phyloP scores from a whole-genome alignment of 1,140 invertebrate genomes.

The Achroia grisella region DNA sequence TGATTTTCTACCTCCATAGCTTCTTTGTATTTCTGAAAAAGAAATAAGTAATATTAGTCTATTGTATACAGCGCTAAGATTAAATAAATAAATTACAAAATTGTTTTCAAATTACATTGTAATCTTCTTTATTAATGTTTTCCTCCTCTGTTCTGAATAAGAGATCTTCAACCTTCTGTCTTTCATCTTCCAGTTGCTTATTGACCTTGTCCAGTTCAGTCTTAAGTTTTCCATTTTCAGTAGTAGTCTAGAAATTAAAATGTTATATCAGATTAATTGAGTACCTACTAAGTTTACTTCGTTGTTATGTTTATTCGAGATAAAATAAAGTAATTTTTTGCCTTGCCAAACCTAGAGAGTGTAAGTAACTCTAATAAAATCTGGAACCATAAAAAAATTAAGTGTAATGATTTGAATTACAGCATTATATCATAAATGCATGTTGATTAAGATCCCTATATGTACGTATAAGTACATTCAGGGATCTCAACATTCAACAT shows the following conservation, averaged over 20 bases:
- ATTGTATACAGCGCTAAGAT: background rate
- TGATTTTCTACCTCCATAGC: constrained; percentile 79
- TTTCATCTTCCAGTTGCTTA: constrained; percentile 87
- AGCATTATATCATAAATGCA: too few species aligned
- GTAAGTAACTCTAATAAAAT: too few species aligned
- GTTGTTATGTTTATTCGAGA: too few species aligned
- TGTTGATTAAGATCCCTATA: too few species aligned
- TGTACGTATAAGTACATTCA: too few species aligned
- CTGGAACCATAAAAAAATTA: too few species aligned
- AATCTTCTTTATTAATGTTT: constrained; percentile 73
- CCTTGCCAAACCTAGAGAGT: too few species aligned
- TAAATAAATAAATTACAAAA: background rate
- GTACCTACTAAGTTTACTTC: too few species aligned
- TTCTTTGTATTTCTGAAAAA: constrained; percentile 70
- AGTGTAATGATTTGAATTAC: too few species aligned
- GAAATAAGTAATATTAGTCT: constrained; percentile 21
- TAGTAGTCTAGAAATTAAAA: constrained; percentile 35
- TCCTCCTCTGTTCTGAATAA: constrained; percentile 95
- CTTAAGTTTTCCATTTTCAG: constrained; percentile 76
- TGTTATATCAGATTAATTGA: background rate
- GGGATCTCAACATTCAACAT: too few species aligned
- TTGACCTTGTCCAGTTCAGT: constrained; percentile 79
- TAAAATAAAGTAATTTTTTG: too few species aligned
- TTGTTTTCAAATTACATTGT: constrained; percentile 42
- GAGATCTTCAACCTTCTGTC: constrained; percentile 92